Conservation (phyloP, 2,113 vertebrate species). For the Gopherus flavomarginatus region DNA sequence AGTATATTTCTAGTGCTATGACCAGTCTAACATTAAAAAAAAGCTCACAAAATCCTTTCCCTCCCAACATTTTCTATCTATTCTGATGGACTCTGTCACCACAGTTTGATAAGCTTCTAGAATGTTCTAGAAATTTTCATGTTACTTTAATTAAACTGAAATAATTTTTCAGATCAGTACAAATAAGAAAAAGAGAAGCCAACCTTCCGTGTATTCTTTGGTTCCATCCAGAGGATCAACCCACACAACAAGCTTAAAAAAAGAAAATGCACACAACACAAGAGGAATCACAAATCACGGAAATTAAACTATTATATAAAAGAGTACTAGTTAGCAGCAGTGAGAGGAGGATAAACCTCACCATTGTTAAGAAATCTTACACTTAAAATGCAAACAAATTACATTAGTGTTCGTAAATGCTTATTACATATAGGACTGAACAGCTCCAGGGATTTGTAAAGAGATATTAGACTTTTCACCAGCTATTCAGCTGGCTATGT, state of each 20-base stretch:
- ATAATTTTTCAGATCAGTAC: neutral
- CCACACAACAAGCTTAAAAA: conserved; percentile 93
- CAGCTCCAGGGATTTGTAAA: neutral
- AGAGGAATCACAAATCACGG: neutral
- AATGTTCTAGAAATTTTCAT: neutral
- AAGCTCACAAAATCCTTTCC: neutral
- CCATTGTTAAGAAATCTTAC: fast-evolving
- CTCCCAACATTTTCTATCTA: neutral
- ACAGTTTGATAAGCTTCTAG: neutral
- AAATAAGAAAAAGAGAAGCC: conserved; percentile 50
- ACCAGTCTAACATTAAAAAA: neutral
- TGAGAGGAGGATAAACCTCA: neutral
- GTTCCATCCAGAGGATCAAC: conserved; percentile 98
- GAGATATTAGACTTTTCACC: neutral
- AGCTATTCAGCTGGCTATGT: neutral
- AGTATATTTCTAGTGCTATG: neutral
- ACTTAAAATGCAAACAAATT: neutral
- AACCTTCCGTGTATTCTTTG: conserved; percentile 99
- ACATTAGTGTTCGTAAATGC: neutral
- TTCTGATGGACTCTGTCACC: neutral
- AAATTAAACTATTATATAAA: neutral
- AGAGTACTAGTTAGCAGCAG: neutral
- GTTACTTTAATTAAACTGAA: neutral
- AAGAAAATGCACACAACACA: neutral
- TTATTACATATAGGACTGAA: neutral